Evolutionary conservation across 1,140 invertebrate genomes (phyloP).

Genomic region (Drosophila setifemur): DNA sequence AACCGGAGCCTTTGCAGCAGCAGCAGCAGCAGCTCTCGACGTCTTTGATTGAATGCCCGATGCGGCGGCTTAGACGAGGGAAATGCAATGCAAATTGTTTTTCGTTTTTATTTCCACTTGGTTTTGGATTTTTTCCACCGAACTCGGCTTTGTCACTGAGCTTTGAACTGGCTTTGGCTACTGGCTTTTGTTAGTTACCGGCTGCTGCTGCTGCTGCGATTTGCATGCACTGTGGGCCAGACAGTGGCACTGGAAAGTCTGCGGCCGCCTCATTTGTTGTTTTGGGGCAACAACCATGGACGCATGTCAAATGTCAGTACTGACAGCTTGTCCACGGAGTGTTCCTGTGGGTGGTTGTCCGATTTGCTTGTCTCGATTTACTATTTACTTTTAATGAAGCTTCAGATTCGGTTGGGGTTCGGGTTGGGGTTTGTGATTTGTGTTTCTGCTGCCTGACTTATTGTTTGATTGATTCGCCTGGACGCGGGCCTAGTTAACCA

Average conservation of each 20-base stretch:
- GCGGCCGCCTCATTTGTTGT: slow-evolving; percentile 49
- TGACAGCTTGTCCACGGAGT: slow-evolving; percentile 47
- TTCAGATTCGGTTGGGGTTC: slow-evolving; percentile 2
- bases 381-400: slow-evolving; percentile 71
- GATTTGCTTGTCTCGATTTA: slow-evolving; percentile 35
- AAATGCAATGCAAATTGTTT: slow-evolving; percentile 25
- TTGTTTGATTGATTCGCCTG: slow-evolving; percentile 60
- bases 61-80: slow-evolving; percentile 15
- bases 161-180: slow-evolving; percentile 8
- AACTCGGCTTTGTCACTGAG: not conserved
- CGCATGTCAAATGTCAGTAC: slow-evolving; percentile 74
- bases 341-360: slow-evolving; percentile 49
- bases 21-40: slow-evolving; percentile 15
- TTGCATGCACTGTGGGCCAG: slow-evolving; percentile 23
- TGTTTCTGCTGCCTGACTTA: slow-evolving; percentile 38
- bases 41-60: slow-evolving; percentile 72
- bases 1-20: slow-evolving; percentile 23
- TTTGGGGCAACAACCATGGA: slow-evolving; percentile 16
- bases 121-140: slow-evolving; percentile 15
- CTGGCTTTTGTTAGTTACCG: slow-evolving; percentile 12
- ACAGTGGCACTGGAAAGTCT: slow-evolving; percentile 10
- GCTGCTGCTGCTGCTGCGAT: not conserved
- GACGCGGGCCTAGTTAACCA: slow-evolving; percentile 6
- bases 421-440: too few species aligned
- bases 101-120: slow-evolving; percentile 25